A percentile compares a stretch with the other conserved stretches of the same genome.
These are phyloP conservation scores for Lamellibrachia satsuma DNA, from an alignment of 2,888 invertebrate genomes.

Conservation along the genomic window DNA sequence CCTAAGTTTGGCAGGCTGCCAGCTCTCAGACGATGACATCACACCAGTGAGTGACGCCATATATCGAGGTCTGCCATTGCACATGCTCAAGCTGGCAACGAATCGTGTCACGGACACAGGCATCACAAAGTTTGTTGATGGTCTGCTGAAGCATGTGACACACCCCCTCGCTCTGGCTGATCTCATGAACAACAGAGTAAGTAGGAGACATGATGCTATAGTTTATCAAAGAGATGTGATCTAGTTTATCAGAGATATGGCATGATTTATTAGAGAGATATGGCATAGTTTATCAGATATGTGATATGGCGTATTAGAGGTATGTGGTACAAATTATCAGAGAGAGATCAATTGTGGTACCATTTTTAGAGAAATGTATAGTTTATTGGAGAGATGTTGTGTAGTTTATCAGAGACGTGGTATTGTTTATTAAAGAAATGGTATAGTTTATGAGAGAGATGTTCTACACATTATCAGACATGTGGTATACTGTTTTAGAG, in stretches of 20 bases:
- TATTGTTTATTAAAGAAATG: not conserved
- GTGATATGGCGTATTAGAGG: not conserved
- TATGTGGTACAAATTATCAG: no score
- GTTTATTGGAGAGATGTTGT: no score
- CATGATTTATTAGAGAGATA: not conserved
- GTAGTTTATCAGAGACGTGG: no score
- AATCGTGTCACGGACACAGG: conserved; percentile 53
- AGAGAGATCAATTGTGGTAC: no score
- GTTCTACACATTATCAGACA: no score
- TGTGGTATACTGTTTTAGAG: not conserved
- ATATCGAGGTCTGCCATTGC: conserved; percentile 46
- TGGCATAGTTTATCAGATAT: not conserved
- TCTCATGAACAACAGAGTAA: conserved; percentile 52
- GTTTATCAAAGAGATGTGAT: not conserved
- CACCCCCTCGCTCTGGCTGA: conserved; percentile 53
- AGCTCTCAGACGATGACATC: conserved; percentile 52
- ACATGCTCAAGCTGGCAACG: conserved; percentile 56
- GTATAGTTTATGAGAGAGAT: not conserved
- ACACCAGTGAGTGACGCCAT: conserved; percentile 45
- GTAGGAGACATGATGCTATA: not conserved
- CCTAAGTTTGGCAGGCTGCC: conserved; percentile 52
- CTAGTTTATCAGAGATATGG: not conserved
- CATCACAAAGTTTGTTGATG: conserved; percentile 44
- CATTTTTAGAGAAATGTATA: not conserved
- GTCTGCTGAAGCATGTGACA: conserved; percentile 43